These are phyloP conservation scores for Athene cunicularia DNA, from an alignment of 2,113 vertebrate genomes.

Conservation along the genomic window DNA sequence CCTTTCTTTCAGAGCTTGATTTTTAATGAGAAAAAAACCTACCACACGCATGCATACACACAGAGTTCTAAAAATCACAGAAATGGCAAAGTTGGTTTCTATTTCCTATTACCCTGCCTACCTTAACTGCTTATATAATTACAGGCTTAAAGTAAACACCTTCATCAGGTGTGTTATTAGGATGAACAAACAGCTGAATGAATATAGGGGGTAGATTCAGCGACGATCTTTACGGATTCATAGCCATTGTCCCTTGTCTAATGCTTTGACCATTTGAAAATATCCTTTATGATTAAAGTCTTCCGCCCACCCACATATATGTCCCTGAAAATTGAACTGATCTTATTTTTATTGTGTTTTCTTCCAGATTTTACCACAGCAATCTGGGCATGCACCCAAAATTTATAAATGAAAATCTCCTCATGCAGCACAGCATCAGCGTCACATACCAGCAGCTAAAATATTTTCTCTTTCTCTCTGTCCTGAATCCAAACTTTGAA, in stretches of 20 bases:
- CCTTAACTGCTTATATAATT: background rate
- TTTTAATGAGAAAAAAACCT: background rate
- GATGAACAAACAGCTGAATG: background rate
- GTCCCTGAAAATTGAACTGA: conserved; percentile 22
- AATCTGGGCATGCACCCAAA: conserved; percentile 53
- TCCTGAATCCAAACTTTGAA: conserved; percentile 1
- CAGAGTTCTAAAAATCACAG: background rate
- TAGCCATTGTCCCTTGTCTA: background rate
- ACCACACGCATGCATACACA: background rate
- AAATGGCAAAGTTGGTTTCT: background rate
- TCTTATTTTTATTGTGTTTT: conserved; percentile 42
- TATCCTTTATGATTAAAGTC: background rate
- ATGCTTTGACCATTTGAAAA: conserved; percentile 13
- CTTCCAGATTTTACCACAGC: conserved; percentile 47
- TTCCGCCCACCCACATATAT: background rate
- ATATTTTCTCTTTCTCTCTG: conserved; percentile 5
- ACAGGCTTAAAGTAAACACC: background rate
- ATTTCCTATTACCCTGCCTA: background rate
- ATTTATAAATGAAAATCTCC: conserved; percentile 56
- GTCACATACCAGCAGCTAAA: conserved; percentile 21
- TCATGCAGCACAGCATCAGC: background rate
- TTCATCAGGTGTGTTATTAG: background rate
- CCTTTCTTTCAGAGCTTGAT: background rate
- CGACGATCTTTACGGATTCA: background rate
- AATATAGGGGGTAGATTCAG: background rate